Evolutionary conservation across 2,888 invertebrate genomes (phyloP).

Genomic region (Melipona bicolor): DNA sequence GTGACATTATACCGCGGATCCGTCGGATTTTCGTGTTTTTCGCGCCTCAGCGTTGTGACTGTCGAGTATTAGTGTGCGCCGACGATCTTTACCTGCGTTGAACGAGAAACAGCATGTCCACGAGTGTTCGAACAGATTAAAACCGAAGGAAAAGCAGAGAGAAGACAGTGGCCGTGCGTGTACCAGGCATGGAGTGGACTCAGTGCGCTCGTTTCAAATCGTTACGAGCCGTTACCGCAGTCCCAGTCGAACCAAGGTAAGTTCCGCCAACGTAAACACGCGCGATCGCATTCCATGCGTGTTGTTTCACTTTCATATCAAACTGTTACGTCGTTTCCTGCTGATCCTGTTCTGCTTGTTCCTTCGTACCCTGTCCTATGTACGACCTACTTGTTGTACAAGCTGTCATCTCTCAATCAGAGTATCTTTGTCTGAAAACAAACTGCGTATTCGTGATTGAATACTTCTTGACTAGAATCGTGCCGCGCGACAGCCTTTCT

Average conservation of each 20-base stretch:
- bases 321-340: conserved; percentile 14
- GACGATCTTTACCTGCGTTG: conserved; percentile 52
- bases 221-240: conserved; percentile 73
- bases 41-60: conserved; percentile 64
- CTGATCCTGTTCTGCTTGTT: background rate
- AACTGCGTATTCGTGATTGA: conserved; percentile 2
- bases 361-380: conserved; percentile 26
- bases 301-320: conserved; percentile 20
- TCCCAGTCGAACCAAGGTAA: conserved; percentile 64
- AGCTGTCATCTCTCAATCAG: conserved; percentile 71
- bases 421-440: conserved; percentile 30
- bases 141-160: conserved; percentile 40
- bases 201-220: conserved; percentile 78
- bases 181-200: conserved; percentile 77
- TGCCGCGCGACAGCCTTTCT: conserved; percentile 28
- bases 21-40: conserved; percentile 65
- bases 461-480: conserved; percentile 20
- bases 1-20: conserved; percentile 65
- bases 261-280: conserved; percentile 58
- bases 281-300: conserved; percentile 36
- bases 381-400: conserved; percentile 76
- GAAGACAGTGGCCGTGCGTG: conserved; percentile 63
- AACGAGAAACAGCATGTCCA: conserved; percentile 52
- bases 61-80: conserved; percentile 57
- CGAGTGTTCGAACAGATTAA: conserved; percentile 49